A percentile compares a stretch with the other conserved stretches of the same genome.
Evolutionary conservation across 2,888 invertebrate species (phyloP).

Genomic region (Andrena hattorfiana): DNA sequence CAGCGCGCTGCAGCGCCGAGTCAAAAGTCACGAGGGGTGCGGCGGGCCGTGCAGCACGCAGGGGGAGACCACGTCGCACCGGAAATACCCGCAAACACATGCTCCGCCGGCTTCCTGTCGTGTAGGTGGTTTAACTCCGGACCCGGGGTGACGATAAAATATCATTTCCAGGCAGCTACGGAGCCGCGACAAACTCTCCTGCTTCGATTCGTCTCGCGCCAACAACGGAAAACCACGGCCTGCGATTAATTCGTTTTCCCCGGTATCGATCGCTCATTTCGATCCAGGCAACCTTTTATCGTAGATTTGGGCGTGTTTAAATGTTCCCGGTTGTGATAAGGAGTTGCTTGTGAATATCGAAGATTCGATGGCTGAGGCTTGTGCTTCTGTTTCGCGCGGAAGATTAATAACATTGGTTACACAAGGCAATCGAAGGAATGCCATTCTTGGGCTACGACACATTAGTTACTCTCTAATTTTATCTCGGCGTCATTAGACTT

Average conservation of each 20-base stretch:
- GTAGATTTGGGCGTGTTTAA: no score
- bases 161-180: slow-evolving; percentile 59
- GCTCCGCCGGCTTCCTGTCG: slow-evolving; percentile 67
- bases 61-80: slow-evolving; percentile 62
- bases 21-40: slow-evolving; percentile 62
- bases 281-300: neutral
- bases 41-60: slow-evolving; percentile 29
- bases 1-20: slow-evolving; percentile 38
- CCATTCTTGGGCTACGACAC: no score
- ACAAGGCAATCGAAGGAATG: no score
- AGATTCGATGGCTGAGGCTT: no score
- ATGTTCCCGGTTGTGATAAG: no score
- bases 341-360: no score
- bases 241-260: neutral
- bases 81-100: slow-evolving; percentile 72
- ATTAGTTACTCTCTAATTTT: no score
- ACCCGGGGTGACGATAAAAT: slow-evolving; percentile 64
- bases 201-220: slow-evolving; percentile 28
- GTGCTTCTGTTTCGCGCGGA: no score
- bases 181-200: slow-evolving; percentile 22
- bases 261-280: neutral
- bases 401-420: no score
- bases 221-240: neutral
- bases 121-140: slow-evolving; percentile 68
- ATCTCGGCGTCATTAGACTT: no score